A percentile compares a stretch with the other conserved stretches of the same genome.
Conservation (phyloP, 2,797 vertebrate species). For the Clarias platycephalus region DNA sequence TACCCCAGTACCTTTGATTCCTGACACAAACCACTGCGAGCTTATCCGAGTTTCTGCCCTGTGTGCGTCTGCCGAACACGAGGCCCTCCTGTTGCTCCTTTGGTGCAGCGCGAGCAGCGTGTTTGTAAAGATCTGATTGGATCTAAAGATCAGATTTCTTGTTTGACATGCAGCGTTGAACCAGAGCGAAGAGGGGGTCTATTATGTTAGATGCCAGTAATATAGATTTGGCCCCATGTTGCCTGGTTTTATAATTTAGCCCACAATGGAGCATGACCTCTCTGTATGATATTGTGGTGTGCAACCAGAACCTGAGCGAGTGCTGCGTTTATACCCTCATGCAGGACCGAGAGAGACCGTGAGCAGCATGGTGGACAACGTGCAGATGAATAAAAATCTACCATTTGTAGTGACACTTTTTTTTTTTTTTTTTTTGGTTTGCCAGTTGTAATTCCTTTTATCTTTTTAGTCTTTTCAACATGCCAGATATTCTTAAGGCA, state of each 20-base stretch:
- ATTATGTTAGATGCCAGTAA: background rate
- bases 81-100: constrained; percentile 33
- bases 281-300: background rate
- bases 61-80: constrained; percentile 35
- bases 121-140: constrained; percentile 43
- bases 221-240: constrained; percentile 9
- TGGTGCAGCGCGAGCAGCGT: constrained; percentile 24
- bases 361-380: background rate
- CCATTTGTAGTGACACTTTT: too few species aligned
- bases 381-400: background rate
- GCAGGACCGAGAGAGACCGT: background rate
- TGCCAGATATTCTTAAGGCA: background rate
- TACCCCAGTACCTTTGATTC: constrained; percentile 54
- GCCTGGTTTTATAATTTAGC: background rate
- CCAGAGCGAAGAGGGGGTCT: background rate
- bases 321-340: background rate
- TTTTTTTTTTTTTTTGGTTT: background rate
- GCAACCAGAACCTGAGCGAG: background rate
- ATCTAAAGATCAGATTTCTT: constrained; percentile 21
- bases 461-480: background rate
- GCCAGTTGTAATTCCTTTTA: background rate
- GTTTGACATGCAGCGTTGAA: constrained; percentile 23
- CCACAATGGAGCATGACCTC: background rate
- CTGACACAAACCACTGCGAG: constrained; percentile 47
- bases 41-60: constrained; percentile 46